Evolutionary conservation across 2,888 invertebrate species (phyloP), one percentile per base, ranked within the genome.

Genomic region (Parnassius apollo): DNA sequence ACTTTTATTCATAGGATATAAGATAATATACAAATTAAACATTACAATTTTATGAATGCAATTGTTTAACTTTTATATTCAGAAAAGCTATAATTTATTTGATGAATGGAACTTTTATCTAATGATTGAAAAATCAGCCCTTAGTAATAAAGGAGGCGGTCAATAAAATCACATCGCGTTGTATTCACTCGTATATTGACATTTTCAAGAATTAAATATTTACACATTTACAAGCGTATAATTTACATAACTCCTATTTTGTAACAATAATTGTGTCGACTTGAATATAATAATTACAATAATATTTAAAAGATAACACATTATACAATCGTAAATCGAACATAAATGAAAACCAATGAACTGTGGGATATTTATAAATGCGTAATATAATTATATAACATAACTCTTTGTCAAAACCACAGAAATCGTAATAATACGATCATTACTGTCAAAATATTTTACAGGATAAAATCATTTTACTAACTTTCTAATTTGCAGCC

Each of bases 151-250:
- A 35, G 35, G 35, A 35, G 7, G 35, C 35, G 4, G 35, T 68
- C 68, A 67, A 71, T 65, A 77, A 76, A 77, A 75, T 64, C 59
- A 69, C 59, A 61, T 59, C 68, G 70, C 67, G 74, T 76, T 84
- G 80, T 83, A 76, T 78, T 84, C 88, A 91, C 88, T 89, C 87
- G 72, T 90, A 85, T 90, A 91, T 90, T 90, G 88, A 88, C 85
- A 87, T 82, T 81, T 82, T 71, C 75, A 71, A 57, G 73, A 69
- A 78, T 77, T 75, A 68, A 76, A 74, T 86, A 87, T 88, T 85
- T 88, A 89, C 87, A 88, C 74, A 88, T 88, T 66, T 90, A 90
- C 88, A 90, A 76, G 71, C 45, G 44, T 54, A 35, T 35, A 68
- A 67, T 62, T 48, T 59, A 61, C 56, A 57, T 45, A 59, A 25